A percentile compares a stretch with the other conserved stretches of the same genome.
Conservation (phyloP, 2,797 vertebrate species). For the Antennarius maculatus region DNA sequence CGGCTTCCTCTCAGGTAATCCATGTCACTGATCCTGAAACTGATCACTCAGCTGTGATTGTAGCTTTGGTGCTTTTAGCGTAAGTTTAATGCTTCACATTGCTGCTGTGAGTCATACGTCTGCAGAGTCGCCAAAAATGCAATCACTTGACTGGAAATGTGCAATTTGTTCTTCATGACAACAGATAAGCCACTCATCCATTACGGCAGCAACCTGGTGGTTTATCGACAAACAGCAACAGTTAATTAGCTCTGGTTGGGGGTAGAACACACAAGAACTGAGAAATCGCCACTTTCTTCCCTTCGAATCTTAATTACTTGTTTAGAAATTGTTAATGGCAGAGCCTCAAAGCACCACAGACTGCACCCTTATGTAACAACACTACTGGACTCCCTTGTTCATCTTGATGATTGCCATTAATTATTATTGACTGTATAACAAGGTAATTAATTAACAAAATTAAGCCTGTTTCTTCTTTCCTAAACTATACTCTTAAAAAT, state of each 20-base stretch:
- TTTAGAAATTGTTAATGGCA: conserved; percentile 42
- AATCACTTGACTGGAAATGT: not conserved
- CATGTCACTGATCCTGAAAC: no score
- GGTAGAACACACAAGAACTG: conserved; percentile 18
- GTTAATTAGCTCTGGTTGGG: conserved; percentile 36
- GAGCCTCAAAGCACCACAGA: conserved; percentile 18
- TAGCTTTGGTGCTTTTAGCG: no score
- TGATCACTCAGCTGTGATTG: no score
- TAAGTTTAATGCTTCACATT: no score
- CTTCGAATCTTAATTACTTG: conserved; percentile 44
- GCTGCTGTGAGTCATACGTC: no score
- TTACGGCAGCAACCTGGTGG: no score
- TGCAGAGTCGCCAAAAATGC: not conserved
- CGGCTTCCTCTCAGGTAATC: no score
- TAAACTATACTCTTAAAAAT: not conserved
- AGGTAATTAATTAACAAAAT: conserved; percentile 24
- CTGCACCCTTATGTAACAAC: no score
- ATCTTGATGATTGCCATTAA: conserved; percentile 21
- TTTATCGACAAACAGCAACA: conserved; percentile 15
- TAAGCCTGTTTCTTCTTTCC: conserved; percentile 11
- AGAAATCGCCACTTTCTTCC: conserved; percentile 35
- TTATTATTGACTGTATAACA: conserved; percentile 33
- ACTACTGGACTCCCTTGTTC: not conserved
- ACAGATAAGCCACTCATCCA: not conserved
- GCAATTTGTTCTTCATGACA: conserved; percentile 1